Evolutionary conservation across 2,797 vertebrate species (phyloP).

Genomic region (Dromococcyx pavoninus): DNA sequence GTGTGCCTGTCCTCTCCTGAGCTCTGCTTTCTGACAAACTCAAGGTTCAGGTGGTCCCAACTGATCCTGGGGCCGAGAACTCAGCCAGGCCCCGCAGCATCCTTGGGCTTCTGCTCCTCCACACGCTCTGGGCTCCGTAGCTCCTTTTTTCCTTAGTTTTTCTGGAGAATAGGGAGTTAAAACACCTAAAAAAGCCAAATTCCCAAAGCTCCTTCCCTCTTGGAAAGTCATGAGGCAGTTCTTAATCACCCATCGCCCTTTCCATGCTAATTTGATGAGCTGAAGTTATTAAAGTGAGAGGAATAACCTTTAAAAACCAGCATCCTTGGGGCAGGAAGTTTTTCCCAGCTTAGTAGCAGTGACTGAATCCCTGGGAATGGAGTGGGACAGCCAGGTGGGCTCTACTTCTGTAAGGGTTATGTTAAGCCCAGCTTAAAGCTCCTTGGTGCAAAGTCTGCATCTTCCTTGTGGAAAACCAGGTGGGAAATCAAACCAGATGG

Average conservation of each 20-base stretch:
- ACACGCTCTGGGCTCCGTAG: no score
- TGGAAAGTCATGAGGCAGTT: background rate
- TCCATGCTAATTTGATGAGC: background rate
- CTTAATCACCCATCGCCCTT: background rate
- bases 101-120: no score
- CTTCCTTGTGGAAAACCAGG: rapidly evolving
- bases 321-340: background rate
- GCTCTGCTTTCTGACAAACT: no score
- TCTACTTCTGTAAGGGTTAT: background rate
- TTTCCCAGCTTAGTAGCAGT: background rate
- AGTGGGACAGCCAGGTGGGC: background rate
- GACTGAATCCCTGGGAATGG: background rate
- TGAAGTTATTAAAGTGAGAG: background rate
- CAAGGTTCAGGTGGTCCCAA: background rate
- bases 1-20: no score
- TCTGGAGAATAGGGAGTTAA: rapidly evolving
- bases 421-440: background rate
- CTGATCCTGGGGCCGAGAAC: background rate
- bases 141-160: background rate
- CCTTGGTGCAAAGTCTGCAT: rapidly evolving
- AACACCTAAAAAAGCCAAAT: rapidly evolving
- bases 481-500: no score
- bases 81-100: no score
- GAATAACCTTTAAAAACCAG: background rate
- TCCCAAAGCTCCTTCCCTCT: background rate